phyloP scores from a whole-genome alignment of 2,797 vertebrate genomes.

The Sebastes hubbsi region DNA sequence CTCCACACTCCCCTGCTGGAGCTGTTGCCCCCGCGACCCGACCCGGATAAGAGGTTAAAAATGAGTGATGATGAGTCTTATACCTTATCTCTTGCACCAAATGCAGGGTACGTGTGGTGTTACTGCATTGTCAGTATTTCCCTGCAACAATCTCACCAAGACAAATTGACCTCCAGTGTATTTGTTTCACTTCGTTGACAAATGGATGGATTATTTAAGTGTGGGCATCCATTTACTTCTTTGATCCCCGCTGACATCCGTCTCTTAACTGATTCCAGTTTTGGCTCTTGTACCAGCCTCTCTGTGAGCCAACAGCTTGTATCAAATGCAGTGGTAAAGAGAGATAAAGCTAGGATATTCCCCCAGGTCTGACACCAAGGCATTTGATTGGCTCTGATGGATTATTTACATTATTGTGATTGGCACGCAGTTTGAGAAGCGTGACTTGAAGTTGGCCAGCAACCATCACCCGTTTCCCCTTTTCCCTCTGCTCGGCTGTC shows the following conservation, averaged over 20 bases:
- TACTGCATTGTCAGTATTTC: neutral
- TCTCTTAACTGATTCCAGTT: slow-evolving; percentile 12
- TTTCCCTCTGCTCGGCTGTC: slow-evolving; percentile 13
- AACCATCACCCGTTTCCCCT: slow-evolving; percentile 36
- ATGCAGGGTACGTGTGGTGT: neutral
- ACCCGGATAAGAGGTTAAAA: too few species aligned
- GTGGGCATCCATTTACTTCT: slow-evolving; percentile 10
- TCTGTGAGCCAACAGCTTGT: slow-evolving; percentile 21
- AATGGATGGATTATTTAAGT: slow-evolving; percentile 22
- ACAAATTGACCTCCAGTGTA: neutral
- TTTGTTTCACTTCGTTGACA: slow-evolving; percentile 22
- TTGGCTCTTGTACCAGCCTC: slow-evolving; percentile 10
- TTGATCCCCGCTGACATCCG: slow-evolving; percentile 35
- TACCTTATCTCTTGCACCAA: neutral
- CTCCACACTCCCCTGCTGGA: too few species aligned
- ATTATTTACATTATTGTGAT: slow-evolving; percentile 49
- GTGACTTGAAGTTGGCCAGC: slow-evolving; percentile 36
- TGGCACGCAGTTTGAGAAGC: slow-evolving; percentile 28
- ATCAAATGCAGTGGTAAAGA: slow-evolving; percentile 56
- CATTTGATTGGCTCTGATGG: slow-evolving; percentile 42
- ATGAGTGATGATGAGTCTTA: neutral
- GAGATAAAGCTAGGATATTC: slow-evolving; percentile 31
- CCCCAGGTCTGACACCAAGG: slow-evolving; percentile 15
- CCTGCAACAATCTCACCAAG: neutral
- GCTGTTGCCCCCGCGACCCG: too few species aligned